These are phyloP conservation scores for Carlito syrichta DNA, from an alignment of 2,113 vertebrate species.

Conservation along the genomic window DNA sequence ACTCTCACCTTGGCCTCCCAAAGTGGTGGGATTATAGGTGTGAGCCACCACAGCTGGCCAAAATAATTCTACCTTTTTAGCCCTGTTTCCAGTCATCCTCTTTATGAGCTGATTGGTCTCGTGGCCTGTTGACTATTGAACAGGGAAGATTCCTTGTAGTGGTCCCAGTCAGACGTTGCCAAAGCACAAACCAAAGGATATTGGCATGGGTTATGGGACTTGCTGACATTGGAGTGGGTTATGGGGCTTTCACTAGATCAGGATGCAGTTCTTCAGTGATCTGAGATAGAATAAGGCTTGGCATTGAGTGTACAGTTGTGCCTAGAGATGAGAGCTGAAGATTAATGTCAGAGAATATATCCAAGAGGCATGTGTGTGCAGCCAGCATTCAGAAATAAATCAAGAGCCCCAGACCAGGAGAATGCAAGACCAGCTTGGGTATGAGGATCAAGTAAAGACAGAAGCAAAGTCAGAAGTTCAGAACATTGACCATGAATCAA, in stretches of 20 bases:
- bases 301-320: not conserved
- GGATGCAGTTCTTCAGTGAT: not conserved
- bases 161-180: not conserved
- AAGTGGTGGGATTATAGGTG: too few species aligned
- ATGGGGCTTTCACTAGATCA: not conserved
- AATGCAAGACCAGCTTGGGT: not conserved
- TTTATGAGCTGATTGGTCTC: not conserved
- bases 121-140: not conserved
- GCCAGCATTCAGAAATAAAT: not conserved
- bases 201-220: not conserved
- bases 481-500: not conserved
- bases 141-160: too few species aligned
- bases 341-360: not conserved
- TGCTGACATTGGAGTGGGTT: not conserved
- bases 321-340: not conserved
- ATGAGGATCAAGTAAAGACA: not conserved
- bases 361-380: not conserved
- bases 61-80: not conserved
- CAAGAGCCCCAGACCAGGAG: not conserved
- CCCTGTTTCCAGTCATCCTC: not conserved
- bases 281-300: not conserved
- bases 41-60: too few species aligned
- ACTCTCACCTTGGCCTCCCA: too few species aligned
- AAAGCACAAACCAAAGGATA: not conserved
- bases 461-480: not conserved